A percentile compares a stretch with the other conserved stretches of the same genome.
Evolutionary conservation across 2,113 vertebrate species (phyloP).

Genomic region (Pipa parva): DNA sequence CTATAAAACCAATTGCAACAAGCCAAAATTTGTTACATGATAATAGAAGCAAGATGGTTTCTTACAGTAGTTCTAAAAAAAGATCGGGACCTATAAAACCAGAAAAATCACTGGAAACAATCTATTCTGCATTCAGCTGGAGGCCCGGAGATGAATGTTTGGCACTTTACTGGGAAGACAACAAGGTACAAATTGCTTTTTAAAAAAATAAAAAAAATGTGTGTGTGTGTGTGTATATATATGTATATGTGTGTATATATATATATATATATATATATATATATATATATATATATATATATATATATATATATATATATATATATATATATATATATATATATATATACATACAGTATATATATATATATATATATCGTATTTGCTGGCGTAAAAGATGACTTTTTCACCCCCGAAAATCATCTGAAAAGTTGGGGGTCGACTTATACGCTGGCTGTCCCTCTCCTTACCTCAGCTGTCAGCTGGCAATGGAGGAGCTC

Average conservation of each 20-base stretch:
- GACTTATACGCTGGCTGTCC: too few species aligned
- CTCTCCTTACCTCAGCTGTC: too few species aligned
- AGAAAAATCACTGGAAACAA: conserved; percentile 72
- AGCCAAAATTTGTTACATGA: conserved; percentile 55
- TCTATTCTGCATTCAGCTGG: conserved; percentile 70
- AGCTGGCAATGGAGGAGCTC: too few species aligned
- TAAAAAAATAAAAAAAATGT: not conserved
- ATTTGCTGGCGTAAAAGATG: too few species aligned
- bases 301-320: too few species aligned
- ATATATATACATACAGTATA: not conserved
- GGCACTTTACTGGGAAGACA: conserved; percentile 97
- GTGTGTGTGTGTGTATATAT: not conserved
- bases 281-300: not conserved
- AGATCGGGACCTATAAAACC: conserved; percentile 81
- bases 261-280: not conserved
- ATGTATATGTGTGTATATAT: too few species aligned
- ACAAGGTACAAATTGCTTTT: conserved; percentile 73
- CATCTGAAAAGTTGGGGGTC: too few species aligned
- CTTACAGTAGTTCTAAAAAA: conserved; percentile 77
- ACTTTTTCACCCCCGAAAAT: too few species aligned
- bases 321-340: too few species aligned
- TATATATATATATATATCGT: not conserved
- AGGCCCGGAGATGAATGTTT: conserved; percentile 92
- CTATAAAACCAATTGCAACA: conserved; percentile 74
- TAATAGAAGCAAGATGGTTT: conserved; percentile 63